A percentile compares a stretch with the other conserved stretches of the same genome.
Evolutionary conservation across 2,888 invertebrate genomes (phyloP).

Genomic region (Nephrotoma appendiculata): DNA sequence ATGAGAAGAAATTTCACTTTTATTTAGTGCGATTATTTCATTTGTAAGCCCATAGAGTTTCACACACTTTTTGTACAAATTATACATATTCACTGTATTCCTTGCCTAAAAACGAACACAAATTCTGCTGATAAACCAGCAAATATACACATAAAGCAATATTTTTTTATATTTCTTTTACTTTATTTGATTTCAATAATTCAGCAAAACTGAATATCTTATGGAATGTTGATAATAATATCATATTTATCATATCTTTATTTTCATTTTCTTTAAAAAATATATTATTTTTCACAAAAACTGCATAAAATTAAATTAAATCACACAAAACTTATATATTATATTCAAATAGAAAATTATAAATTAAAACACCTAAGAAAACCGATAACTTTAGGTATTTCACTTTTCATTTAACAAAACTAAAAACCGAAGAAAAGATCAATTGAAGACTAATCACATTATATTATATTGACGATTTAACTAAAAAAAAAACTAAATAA

Average conservation of each 20-base stretch:
- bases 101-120: background rate
- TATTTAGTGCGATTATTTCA: background rate
- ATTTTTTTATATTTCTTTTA: background rate
- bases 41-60: background rate
- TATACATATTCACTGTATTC: background rate
- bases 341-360: background rate
- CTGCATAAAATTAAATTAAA: background rate
- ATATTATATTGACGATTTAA: background rate
- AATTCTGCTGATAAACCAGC: background rate
- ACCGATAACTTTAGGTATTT: background rate
- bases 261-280: background rate
- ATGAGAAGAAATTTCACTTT: background rate
- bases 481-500: background rate
- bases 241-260: background rate
- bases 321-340: background rate
- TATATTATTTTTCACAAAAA: background rate
- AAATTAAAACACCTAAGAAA: background rate
- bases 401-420: background rate
- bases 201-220: background rate
- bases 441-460: background rate
- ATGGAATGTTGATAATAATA: background rate
- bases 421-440: background rate
- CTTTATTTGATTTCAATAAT: background rate
- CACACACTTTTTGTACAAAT: background rate
- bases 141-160: background rate